Base-by-base conservation (phyloP, 1,140 invertebrate species). In the Eumeta japonica region DNA sequence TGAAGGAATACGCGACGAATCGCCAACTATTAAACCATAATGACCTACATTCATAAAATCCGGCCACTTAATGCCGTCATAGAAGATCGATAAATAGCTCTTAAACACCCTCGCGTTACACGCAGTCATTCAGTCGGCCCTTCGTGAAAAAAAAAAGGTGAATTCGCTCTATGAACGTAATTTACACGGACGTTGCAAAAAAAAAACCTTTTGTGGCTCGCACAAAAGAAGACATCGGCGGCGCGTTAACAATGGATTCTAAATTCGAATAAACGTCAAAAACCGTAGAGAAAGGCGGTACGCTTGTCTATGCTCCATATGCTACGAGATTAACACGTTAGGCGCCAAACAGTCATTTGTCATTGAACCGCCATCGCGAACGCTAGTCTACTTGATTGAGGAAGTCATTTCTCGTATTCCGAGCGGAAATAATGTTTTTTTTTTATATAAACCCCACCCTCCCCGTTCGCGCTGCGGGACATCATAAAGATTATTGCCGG, bases 361-460 rank as follows among this genome's bases (percentile, higher is more conserved):
- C 66, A 71, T 59, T 62, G 52, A 48, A 30, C 36, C 39, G 42
- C 35, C 43, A 38, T 43, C 7, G 28, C 7, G 28, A 14, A 5
- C 50, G 44, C 43, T 46, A 48, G 45, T 29, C 27, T 28, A 50
- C 50, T 63, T 74, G 70, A 74, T 71, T 74, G 65, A 74, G 70
- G 70, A 74, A 74, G 70, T 66, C 51, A 71, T 74, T 70, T 67
- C 59, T 64, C 45, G 54, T 58, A 38, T 59, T 60, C 45, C 48
- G 45, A 70, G 61, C 66, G 70, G 66, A 74, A 67, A 67, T 66
- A 62, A 55, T 55, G 52, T 65, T 65, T 66, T 73, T 71, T 68
- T 46, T 53, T 57, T 55, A 58, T 60, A n/a, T 7, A 24, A n/a
- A 5, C 20, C 20, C 20, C 20, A 7, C n/a, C n/a, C 59, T 62